Evolutionary conservation across 2,797 vertebrate genomes (phyloP).

Genomic region (Labeo calbasu): DNA sequence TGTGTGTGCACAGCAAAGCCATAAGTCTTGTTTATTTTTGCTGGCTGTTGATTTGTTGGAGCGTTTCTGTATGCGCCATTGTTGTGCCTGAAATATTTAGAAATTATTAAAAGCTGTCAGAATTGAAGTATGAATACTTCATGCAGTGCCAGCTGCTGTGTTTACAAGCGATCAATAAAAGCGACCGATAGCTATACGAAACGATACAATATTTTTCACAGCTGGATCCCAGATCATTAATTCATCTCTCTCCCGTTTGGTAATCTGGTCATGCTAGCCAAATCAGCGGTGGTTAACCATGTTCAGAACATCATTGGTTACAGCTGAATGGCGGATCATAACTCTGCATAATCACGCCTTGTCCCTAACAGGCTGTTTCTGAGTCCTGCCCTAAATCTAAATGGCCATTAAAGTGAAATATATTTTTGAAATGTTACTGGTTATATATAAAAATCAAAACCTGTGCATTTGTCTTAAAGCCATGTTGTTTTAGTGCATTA

Average conservation of each 20-base stretch:
- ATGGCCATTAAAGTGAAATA: conserved; percentile 23
- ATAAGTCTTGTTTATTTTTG: conserved; percentile 66
- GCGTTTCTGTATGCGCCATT: conserved; percentile 58
- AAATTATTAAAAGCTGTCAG: conserved; percentile 67
- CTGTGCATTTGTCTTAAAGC: conserved; percentile 10
- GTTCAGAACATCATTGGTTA: conserved; percentile 23
- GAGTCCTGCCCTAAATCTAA: conserved; percentile 40
- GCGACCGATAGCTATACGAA: conserved; percentile 58
- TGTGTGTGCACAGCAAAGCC: conserved; percentile 27
- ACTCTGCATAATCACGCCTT: conserved; percentile 39
- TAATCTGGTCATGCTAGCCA: conserved; percentile 55
- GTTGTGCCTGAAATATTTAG: conserved; percentile 68
- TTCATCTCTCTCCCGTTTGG: conserved; percentile 51
- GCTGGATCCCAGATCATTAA: conserved; percentile 53
- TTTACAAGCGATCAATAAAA: conserved; percentile 70
- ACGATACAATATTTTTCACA: conserved; percentile 55
- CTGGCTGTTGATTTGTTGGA: conserved; percentile 63
- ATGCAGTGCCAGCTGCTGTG: conserved; percentile 64
- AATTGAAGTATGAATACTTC: conserved; percentile 71
- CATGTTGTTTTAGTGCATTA: conserved; percentile 5
- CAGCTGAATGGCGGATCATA: conserved; percentile 22
- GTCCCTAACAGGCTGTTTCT: conserved; percentile 36
- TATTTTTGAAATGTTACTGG: neutral
- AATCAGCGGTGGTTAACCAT: conserved; percentile 26
- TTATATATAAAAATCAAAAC: neutral